Evolutionary conservation across 2,113 vertebrate genomes (phyloP).

Genomic region (Periophthalmus modestus): DNA sequence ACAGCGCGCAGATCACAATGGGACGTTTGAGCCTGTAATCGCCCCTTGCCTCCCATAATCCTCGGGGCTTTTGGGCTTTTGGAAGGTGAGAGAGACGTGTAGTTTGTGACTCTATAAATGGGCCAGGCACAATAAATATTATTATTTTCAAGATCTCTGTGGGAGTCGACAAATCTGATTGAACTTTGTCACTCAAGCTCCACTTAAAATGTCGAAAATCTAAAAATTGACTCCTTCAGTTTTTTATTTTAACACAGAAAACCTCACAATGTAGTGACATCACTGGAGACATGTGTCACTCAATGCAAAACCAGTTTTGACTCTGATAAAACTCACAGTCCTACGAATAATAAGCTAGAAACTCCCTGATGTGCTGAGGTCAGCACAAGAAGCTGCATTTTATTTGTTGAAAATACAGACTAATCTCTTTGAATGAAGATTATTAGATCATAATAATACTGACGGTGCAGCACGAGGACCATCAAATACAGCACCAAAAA

Average conservation of each 20-base stretch:
- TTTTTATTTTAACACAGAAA: conserved; percentile 25
- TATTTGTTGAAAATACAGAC: conserved; percentile 54
- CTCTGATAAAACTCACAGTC: conserved; percentile 20
- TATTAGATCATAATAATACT: too few species aligned
- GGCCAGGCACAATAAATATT: conserved; percentile 44
- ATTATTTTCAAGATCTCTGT: conserved; percentile 55
- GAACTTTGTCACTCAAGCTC: conserved; percentile 29
- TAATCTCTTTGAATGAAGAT: not conserved
- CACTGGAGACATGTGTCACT: conserved; percentile 19
- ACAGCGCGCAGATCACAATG: conserved; percentile 36
- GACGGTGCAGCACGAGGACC: too few species aligned
- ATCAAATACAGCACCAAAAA: too few species aligned
- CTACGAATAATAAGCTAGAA: not conserved
- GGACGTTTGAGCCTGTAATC: conserved; percentile 48
- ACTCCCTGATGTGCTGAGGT: conserved; percentile 39
- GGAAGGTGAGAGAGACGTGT: conserved; percentile 21
- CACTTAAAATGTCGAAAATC: conserved; percentile 30
- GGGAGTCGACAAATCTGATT: conserved; percentile 53
- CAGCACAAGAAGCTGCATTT: conserved; percentile 47
- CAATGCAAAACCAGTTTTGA: conserved; percentile 1
- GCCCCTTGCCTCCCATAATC: conserved; percentile 49
- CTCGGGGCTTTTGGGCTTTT: conserved; percentile 22
- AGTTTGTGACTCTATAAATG: conserved; percentile 37
- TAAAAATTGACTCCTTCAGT: conserved; percentile 41
- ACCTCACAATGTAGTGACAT: conserved; percentile 16